A percentile compares a stretch with the other conserved stretches of the same genome.
Evolutionary conservation across 2,113 vertebrate species (phyloP).

Genomic region (Carettochelys insculpta): DNA sequence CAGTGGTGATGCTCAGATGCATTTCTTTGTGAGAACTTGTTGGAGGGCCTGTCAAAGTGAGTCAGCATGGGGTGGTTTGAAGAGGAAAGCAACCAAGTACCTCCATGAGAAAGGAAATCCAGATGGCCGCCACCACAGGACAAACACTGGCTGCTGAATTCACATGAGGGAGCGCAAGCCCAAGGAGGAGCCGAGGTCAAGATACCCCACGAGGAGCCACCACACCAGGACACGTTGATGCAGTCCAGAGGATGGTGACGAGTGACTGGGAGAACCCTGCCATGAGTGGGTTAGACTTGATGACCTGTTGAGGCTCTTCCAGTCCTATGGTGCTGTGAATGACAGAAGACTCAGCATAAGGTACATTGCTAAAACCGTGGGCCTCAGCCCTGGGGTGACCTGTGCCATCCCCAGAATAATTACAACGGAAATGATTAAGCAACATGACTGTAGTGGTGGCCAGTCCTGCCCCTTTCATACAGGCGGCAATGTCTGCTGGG

Average conservation of each 20-base stretch:
- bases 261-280: too few species aligned
- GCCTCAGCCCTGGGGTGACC: neutral
- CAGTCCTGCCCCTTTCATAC: too few species aligned
- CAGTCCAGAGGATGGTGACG: neutral
- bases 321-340: too few species aligned
- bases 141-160: neutral
- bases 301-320: too few species aligned
- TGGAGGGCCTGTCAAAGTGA: neutral
- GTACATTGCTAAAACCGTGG: neutral
- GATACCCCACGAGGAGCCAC: neutral
- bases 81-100: neutral
- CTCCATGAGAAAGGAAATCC: neutral
- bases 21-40: neutral
- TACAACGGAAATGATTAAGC: neutral
- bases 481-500: too few species aligned
- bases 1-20: neutral
- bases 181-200: neutral
- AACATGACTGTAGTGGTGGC: neutral
- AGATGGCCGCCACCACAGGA: too few species aligned
- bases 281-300: too few species aligned
- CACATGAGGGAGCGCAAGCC: neutral
- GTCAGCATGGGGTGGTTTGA: neutral
- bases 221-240: neutral
- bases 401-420: neutral
- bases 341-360: neutral